Conservation (phyloP, 2,797 vertebrate genomes). For the Picus viridis region DNA sequence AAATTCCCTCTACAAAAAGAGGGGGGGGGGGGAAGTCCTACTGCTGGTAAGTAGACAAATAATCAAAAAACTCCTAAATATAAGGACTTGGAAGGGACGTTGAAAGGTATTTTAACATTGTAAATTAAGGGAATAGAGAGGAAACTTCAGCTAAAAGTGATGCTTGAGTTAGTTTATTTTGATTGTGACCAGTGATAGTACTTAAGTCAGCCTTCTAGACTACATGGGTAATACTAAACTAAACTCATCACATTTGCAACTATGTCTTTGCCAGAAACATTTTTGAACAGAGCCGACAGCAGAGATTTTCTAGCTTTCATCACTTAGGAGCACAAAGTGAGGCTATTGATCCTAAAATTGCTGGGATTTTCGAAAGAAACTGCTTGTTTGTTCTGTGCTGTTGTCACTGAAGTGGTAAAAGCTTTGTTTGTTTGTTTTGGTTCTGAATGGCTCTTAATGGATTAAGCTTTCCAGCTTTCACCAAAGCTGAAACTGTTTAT, state of each 20-base stretch:
- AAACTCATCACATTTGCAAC: slow-evolving; percentile 72
- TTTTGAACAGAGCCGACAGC: slow-evolving; percentile 69
- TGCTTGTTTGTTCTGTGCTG: slow-evolving; percentile 81
- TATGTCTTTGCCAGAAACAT: slow-evolving; percentile 67
- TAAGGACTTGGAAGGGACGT: slow-evolving; percentile 35
- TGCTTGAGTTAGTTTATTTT: slow-evolving; percentile 77
- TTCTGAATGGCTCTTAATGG: slow-evolving; percentile 85
- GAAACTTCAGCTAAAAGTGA: slow-evolving; percentile 68
- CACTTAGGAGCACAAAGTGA: slow-evolving; percentile 75
- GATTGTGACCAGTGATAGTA: slow-evolving; percentile 52
- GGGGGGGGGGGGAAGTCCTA: background rate
- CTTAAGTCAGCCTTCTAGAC: slow-evolving; percentile 65
- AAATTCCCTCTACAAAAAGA: background rate
- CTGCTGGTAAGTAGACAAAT: slow-evolving; percentile 58
- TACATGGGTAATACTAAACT: slow-evolving; percentile 70
- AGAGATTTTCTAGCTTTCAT: slow-evolving; percentile 82
- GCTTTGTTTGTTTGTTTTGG: slow-evolving; percentile 88
- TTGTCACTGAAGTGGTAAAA: slow-evolving; percentile 85
- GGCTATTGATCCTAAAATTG: slow-evolving; percentile 84
- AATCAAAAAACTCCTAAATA: slow-evolving; percentile 45
- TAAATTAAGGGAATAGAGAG: slow-evolving; percentile 44
- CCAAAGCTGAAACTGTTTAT: slow-evolving; percentile 80
- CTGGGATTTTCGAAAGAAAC: slow-evolving; percentile 77
- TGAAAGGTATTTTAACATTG: slow-evolving; percentile 68
- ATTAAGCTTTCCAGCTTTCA: slow-evolving; percentile 84